These are phyloP conservation scores for Silurus meridionalis DNA, from an alignment of 2,113 vertebrate species.

Conservation along the genomic window DNA sequence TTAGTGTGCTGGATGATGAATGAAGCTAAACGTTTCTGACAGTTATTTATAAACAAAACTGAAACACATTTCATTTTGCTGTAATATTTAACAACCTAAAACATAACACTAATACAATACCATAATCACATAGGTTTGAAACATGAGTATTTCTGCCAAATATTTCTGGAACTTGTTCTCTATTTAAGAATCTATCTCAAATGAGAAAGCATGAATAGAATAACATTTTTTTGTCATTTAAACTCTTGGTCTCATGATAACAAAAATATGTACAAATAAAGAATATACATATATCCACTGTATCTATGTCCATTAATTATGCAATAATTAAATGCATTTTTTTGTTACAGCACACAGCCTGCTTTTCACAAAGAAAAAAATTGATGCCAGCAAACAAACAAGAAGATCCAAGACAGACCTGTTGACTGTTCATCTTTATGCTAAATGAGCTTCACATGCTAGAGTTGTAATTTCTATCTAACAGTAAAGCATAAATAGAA, in stretches of 20 bases:
- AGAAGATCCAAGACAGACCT: neutral
- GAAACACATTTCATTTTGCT: neutral
- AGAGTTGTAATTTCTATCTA: neutral
- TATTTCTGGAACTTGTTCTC: neutral
- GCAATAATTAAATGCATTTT: no score
- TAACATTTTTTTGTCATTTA: neutral
- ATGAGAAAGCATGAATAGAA: neutral
- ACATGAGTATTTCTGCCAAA: neutral
- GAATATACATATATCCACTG: no score
- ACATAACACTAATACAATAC: neutral
- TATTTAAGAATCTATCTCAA: neutral
- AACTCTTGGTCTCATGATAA: neutral
- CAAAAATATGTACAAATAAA: neutral
- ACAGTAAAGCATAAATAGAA: neutral
- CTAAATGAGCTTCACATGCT: neutral
- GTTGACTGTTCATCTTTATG: neutral
- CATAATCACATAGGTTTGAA: neutral
- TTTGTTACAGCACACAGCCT: neutral
- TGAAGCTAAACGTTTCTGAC: neutral
- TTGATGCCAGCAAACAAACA: neutral
- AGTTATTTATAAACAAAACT: neutral
- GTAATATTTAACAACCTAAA: neutral
- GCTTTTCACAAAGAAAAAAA: neutral
- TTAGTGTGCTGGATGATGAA: neutral
- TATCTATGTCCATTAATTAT: no score